Base-by-base conservation (phyloP, 1,140 invertebrate genomes). In the Listronotus bonariensis region DNA sequence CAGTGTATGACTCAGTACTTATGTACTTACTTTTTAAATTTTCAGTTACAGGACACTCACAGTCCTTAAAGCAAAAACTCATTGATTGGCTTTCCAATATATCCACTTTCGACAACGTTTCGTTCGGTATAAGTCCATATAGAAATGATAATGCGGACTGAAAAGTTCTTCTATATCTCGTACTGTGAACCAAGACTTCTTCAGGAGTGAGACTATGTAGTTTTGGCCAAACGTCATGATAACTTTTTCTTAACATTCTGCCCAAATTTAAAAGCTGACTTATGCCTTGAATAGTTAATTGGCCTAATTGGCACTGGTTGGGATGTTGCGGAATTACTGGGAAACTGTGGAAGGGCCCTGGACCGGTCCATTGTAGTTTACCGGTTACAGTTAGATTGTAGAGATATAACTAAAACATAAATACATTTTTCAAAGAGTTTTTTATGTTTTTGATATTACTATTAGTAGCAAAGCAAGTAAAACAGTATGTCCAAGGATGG, bases 61-160 rank as follows among this genome's bases (percentile, higher is more conserved):
- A 92, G 69, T 94, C 89, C 6, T 86, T 82, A 73, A 91, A 91
- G 78, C 93, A 95, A 79, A 93, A 95, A n/a, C 87, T 85, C 67
- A 92, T 87, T 75, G 90, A 92, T 66, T 91, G 89, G 32, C 87
- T 89, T 73, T 92, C 91, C 7, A 82, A 80, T 34, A 92, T 78
- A 6, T 77, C 79, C 1, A 89, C 72, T 75, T 80, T 81, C 3
- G 75, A 68, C 68, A 84, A 67, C 6, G 68, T 72, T 74, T 83
- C 68, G 62, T 82, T 79, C 10, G 89, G 85, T 17, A 94, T 77
- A 60, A 93, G 84, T 0, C 89, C 86, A 80, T 88, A 94, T 10
- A 94, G 75, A 65, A 95, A 82, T 2, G 92, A 92, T 38, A 94
- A 79, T 5, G 89, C 88, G 74, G 93, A 96, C 78, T 97, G 94